Base-by-base conservation (phyloP, 1,140 invertebrate species). In the Episyrphus balteatus region DNA sequence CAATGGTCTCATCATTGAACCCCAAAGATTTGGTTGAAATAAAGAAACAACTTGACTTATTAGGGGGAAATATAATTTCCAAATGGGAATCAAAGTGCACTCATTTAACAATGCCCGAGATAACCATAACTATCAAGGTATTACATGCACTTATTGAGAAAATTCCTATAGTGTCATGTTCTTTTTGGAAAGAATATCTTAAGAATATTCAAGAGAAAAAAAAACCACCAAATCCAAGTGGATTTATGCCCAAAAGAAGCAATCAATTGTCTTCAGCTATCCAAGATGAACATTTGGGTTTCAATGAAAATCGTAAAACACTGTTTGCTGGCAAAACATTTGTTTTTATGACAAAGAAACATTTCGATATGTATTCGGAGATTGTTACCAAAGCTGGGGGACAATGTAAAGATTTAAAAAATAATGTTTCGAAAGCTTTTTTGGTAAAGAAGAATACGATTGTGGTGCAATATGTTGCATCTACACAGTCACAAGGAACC, bases 51-150 rank as follows among this genome's bases (percentile, higher is more conserved):
- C 39, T 78, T 5, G 50, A 40, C 0, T 58, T 68, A 21, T 47
- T 79, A 18, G 65, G 68, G 21, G 75, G 70, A 7, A 52, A 55
- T 30, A 54, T 76, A 38, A 67, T 68, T 44, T 56, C 55, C 62
- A 58, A 73, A 44, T 70, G 73, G 73, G 68, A 69, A 51, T 50
- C 66, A n/a, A 52, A 66, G 32, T 82, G 80, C 55, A 67, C 71
- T 18, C 75, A 79, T 60, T 66, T 86, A 18, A 80, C 83, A 12
- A 83, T 84, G 75, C 73, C 75, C 37, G 71, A 72, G 17, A 73
- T 82, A 19, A 78, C 74, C 14, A 70, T 86, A 14, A 84, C 82
- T 11, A 72, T 82, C 1, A 84, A 84, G 71, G 75, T 83, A 21
- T 62, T 84, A 10, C 74, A 78, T 58, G 82, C 82, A 5, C 61